Percentiles rank a stretch among this genome's conserved stretches.
Conservation (phyloP, 2,797 vertebrate genomes). For the Chelon labrosus region DNA sequence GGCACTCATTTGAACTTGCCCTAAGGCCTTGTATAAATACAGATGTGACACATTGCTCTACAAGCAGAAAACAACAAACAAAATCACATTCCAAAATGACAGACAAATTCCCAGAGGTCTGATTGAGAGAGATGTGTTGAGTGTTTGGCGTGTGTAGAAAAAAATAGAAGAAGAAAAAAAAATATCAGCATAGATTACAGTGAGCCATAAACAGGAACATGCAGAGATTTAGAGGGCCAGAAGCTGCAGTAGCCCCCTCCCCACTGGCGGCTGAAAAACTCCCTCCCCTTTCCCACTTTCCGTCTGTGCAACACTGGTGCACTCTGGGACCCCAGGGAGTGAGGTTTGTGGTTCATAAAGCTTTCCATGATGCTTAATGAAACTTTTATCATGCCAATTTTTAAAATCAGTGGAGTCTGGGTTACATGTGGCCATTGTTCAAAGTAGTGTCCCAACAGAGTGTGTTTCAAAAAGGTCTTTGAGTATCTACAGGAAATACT, state of each 20-base stretch:
- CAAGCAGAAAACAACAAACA: constrained; percentile 47
- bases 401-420: constrained; percentile 12
- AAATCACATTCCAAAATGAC: constrained; percentile 55
- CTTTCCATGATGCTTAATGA: constrained; percentile 22
- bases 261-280: constrained; percentile 33
- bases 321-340: constrained; percentile 55
- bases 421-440: constrained; percentile 9
- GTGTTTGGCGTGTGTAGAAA: constrained; percentile 52
- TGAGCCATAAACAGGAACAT: constrained; percentile 68
- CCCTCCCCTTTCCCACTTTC: constrained; percentile 21
- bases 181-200: constrained; percentile 62
- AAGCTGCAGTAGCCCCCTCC: constrained; percentile 60
- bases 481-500: not conserved
- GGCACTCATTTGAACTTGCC: constrained; percentile 37
- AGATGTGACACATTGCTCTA: constrained; percentile 41
- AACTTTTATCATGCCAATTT: constrained; percentile 22
- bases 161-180: constrained; percentile 1
- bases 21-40: constrained; percentile 27
- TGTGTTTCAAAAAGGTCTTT: not conserved
- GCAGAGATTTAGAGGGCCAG: constrained; percentile 63
- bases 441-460: constrained; percentile 2
- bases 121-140: constrained; percentile 62
- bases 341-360: constrained; percentile 50
- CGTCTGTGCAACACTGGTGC: constrained; percentile 37
- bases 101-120: constrained; percentile 49